These are phyloP conservation scores for Falco biarmicus DNA, from an alignment of 2,797 vertebrate species.

Conservation along the genomic window DNA sequence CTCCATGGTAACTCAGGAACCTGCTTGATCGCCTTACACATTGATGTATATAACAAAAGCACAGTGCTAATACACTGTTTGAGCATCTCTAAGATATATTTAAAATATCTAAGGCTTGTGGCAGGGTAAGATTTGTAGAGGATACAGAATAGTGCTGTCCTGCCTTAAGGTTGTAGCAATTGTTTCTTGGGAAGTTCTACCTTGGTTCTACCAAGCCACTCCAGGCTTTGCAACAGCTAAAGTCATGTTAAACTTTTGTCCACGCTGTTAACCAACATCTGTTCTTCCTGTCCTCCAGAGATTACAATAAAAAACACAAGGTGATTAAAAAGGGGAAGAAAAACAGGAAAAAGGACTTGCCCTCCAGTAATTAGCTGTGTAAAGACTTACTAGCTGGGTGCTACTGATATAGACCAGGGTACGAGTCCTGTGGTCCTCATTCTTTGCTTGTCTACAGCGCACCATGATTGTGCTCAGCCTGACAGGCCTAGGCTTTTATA, in stretches of 20 bases:
- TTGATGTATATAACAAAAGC: slow-evolving; percentile 22
- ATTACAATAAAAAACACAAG: not conserved
- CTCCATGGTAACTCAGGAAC: slow-evolving; percentile 62
- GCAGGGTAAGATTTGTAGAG: not conserved
- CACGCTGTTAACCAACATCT: not conserved
- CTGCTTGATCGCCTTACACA: slow-evolving; percentile 5
- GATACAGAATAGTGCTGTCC: not conserved
- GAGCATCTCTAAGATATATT: slow-evolving; percentile 2
- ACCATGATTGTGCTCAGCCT: not conserved
- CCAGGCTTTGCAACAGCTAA: not conserved
- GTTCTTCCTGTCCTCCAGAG: not conserved
- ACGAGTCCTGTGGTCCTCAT: not conserved
- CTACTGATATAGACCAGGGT: not conserved
- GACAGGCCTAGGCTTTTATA: not conserved
- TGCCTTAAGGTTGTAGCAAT: not conserved
- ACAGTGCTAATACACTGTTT: not conserved
- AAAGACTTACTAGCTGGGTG: not conserved
- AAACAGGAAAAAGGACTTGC: not conserved
- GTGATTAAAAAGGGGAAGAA: not conserved
- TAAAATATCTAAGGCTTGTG: not conserved
- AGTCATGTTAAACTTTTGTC: not conserved
- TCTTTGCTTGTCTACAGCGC: not conserved
- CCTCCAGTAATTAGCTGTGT: not conserved
- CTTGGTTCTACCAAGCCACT: not conserved
- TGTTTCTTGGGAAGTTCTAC: not conserved